These are phyloP conservation scores for Bombus superbus DNA, from an alignment of 1,140 invertebrate species.

Conservation along the genomic window DNA sequence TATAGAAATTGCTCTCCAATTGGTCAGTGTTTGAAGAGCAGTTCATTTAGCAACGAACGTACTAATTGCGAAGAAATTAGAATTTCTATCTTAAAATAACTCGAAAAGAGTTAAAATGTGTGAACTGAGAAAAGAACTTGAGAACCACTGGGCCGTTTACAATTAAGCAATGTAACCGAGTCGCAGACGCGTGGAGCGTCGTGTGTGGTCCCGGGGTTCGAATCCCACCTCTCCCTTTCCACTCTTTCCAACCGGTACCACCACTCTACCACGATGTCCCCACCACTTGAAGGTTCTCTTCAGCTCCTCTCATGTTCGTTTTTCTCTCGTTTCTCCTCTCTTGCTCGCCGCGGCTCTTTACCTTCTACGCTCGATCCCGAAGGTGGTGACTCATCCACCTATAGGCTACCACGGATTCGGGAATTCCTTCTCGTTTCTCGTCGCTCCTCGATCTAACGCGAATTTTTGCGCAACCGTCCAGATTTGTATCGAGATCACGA, in stretches of 20 bases:
- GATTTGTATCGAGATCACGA: constrained; percentile 49
- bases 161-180: constrained; percentile 83
- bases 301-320: constrained; percentile 52
- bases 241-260: constrained; percentile 69
- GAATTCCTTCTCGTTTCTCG: constrained; percentile 69
- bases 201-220: constrained; percentile 81
- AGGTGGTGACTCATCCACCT: constrained; percentile 73
- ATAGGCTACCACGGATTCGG: constrained; percentile 69
- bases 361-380: constrained; percentile 56
- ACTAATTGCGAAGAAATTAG: background rate
- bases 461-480: constrained; percentile 26
- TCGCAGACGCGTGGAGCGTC: constrained; percentile 82
- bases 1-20: background rate
- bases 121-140: constrained; percentile 54
- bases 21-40: background rate
- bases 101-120: background rate
- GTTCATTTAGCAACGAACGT: background rate
- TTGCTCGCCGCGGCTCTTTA: constrained; percentile 61
- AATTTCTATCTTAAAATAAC: background rate
- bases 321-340: constrained; percentile 54
- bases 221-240: constrained; percentile 78
- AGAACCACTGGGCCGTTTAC: constrained; percentile 81
- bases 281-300: constrained; percentile 62
- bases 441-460: constrained; percentile 48
- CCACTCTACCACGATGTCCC: constrained; percentile 55